Conservation (phyloP, 2,888 invertebrate species). For the Drosophila seclusa region DNA sequence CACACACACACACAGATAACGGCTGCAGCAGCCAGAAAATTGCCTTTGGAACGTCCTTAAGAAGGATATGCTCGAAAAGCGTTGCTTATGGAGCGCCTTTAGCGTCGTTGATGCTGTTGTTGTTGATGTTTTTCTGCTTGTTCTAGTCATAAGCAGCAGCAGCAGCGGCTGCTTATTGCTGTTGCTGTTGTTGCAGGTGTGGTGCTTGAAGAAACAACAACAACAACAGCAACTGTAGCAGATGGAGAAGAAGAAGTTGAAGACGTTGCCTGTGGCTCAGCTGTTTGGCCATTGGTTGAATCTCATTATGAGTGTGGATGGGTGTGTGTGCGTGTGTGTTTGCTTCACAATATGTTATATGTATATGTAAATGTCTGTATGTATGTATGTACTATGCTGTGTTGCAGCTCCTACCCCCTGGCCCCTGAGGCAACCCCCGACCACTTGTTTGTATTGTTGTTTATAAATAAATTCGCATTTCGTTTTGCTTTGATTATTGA, state of each 20-base stretch:
- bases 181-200: constrained; percentile 56
- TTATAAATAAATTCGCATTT: constrained; percentile 46
- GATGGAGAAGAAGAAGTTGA: constrained; percentile 14
- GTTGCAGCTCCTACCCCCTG: constrained; percentile 8
- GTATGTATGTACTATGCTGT: constrained; percentile 1
- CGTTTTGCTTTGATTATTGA: constrained; percentile 44
- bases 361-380: constrained; percentile 17
- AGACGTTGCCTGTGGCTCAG: constrained; percentile 60
- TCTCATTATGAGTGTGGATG: not conserved
- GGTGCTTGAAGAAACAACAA: constrained; percentile 44
- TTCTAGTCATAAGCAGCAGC: constrained; percentile 31
- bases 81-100: constrained; percentile 59
- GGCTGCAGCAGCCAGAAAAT: constrained; percentile 72
- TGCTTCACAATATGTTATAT: constrained; percentile 53
- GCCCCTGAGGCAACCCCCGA: constrained; percentile 1
- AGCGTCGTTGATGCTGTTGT: constrained; percentile 41
- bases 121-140: constrained; percentile 32
- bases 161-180: constrained; percentile 20
- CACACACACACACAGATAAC: constrained; percentile 30
- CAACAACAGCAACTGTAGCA: constrained; percentile 19
- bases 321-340: constrained; percentile 12
- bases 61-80: constrained; percentile 78
- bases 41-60: constrained; percentile 84
- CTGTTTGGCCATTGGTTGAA: constrained; percentile 56
- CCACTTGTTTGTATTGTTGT: constrained; percentile 39